These are phyloP conservation scores for Cricetomys ansorgei DNA, from an alignment of 2,113 vertebrate species.

Conservation along the genomic window DNA sequence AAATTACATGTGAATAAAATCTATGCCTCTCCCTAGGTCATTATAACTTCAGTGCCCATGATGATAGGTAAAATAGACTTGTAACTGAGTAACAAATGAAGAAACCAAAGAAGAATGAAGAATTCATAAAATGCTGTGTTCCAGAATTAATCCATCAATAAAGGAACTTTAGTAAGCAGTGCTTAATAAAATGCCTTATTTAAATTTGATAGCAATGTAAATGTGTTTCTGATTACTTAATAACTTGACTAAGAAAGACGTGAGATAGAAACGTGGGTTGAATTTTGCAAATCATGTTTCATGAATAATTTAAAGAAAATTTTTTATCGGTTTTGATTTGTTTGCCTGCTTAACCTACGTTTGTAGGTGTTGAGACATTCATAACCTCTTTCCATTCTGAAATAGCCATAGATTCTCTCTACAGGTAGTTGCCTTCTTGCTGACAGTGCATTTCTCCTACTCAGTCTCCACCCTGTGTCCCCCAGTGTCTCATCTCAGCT, in stretches of 20 bases:
- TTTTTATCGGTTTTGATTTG: background rate
- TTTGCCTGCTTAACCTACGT: background rate
- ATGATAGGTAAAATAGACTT: background rate
- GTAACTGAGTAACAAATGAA: background rate
- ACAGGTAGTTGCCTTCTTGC: background rate
- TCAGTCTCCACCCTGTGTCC: background rate
- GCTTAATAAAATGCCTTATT: background rate
- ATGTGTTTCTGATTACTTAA: constrained; percentile 4
- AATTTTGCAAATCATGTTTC: background rate
- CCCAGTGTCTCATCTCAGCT: background rate
- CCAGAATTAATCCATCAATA: background rate
- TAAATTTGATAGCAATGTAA: constrained; percentile 18
- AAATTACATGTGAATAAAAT: background rate
- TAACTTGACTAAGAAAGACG: background rate
- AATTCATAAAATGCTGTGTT: background rate
- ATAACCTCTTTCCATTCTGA: background rate
- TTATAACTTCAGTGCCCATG: background rate
- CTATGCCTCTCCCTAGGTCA: background rate
- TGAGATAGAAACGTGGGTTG: background rate
- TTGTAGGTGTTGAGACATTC: background rate
- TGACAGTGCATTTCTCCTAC: background rate
- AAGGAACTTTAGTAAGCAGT: background rate
- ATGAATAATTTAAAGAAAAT: background rate
- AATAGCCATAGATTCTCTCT: background rate
- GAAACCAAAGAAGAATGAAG: background rate